Conservation (phyloP, 2,113 vertebrate genomes). For the Panthera leo region DNA sequence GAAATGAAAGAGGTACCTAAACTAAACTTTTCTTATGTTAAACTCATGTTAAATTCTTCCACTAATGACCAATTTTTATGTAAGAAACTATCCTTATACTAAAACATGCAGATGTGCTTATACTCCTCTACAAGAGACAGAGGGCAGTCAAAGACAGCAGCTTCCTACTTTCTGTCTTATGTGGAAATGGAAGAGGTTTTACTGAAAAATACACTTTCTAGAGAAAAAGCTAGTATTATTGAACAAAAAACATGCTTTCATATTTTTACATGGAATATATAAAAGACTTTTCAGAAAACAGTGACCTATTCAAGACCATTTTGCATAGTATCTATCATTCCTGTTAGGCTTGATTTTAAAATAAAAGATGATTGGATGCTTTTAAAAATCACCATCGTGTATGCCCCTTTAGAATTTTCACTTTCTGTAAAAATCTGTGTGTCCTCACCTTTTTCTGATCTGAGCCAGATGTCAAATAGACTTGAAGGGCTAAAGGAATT, state of each 20-base stretch:
- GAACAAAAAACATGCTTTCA: neutral
- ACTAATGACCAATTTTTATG: neutral
- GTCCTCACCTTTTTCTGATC: conserved; percentile 17
- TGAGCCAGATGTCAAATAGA: neutral
- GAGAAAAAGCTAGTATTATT: conserved; percentile 42
- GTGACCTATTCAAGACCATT: neutral
- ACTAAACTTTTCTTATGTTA: conserved; percentile 15
- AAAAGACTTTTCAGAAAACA: neutral
- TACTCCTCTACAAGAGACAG: conserved; percentile 64
- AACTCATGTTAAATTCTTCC: neutral
- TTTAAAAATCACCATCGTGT: neutral
- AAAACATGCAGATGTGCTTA: conserved; percentile 25
- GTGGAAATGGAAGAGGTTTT: conserved; percentile 27
- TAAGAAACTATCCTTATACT: neutral
- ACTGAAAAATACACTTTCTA: conserved; percentile 1
- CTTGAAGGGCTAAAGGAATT: neutral
- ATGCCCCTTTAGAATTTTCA: neutral
- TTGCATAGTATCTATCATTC: conserved; percentile 12
- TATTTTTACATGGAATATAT: conserved; percentile 5
- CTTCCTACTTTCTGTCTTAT: conserved; percentile 24
- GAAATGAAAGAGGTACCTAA: conserved; percentile 93
- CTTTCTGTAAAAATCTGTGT: neutral
- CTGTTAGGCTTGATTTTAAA: conserved; percentile 46
- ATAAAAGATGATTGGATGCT: conserved; percentile 1
- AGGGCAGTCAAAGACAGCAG: conserved; percentile 76